Conservation (phyloP, 2,113 vertebrate species). For the Salminus brasiliensis region DNA sequence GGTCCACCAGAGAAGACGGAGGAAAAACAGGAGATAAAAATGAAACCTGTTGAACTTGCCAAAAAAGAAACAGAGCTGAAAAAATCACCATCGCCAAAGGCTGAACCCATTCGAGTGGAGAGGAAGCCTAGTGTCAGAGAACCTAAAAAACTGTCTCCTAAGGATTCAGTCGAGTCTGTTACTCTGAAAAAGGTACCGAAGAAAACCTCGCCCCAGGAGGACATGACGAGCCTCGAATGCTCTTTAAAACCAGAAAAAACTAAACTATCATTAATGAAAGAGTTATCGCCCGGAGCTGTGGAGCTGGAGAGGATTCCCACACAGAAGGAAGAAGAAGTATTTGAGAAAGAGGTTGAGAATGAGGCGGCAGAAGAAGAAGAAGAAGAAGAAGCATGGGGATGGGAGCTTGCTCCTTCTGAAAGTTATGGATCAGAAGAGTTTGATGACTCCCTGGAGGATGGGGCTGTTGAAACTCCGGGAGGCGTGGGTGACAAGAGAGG, state of each 20-base stretch:
- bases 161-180: slow-evolving; percentile 67
- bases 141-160: slow-evolving; percentile 58
- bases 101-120: slow-evolving; percentile 55
- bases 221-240: slow-evolving; percentile 41
- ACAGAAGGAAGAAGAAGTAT: slow-evolving; percentile 68
- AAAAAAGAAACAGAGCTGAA: slow-evolving; percentile 50
- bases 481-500: slow-evolving; percentile 78
- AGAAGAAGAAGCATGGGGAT: slow-evolving; percentile 70
- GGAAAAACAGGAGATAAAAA: slow-evolving; percentile 37
- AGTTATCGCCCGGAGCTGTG: slow-evolving; percentile 65
- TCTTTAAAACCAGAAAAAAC: slow-evolving; percentile 22
- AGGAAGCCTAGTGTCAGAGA: slow-evolving; percentile 49
- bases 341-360: slow-evolving; percentile 56
- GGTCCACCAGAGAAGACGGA: slow-evolving; percentile 24
- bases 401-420: slow-evolving; percentile 71
- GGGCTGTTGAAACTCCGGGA: slow-evolving; percentile 76
- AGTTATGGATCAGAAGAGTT: slow-evolving; percentile 59
- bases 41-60: slow-evolving; percentile 39
- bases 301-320: slow-evolving; percentile 72
- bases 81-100: slow-evolving; percentile 58
- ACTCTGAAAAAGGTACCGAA: slow-evolving; percentile 75
- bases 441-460: slow-evolving; percentile 66
- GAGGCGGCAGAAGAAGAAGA: slow-evolving; percentile 50
- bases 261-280: slow-evolving; percentile 58
- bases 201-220: slow-evolving; percentile 54